These are phyloP conservation scores for Enteromius fasciolatus DNA, from an alignment of 2,797 vertebrate species.

Conservation along the genomic window DNA sequence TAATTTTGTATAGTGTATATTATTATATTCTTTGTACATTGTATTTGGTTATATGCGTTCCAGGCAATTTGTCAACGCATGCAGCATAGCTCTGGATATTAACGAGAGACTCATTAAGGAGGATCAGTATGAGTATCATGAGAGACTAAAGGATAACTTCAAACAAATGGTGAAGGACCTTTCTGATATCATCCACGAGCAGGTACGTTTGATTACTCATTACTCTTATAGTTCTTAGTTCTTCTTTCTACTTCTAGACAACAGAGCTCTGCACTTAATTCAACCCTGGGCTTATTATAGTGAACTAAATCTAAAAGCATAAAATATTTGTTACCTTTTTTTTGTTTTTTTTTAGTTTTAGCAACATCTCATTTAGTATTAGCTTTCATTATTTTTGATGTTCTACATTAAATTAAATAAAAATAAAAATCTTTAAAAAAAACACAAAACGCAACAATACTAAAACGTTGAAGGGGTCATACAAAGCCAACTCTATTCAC, in stretches of 20 bases:
- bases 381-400: neutral
- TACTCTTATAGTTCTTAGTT: neutral
- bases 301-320: neutral
- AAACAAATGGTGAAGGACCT: conserved; percentile 97
- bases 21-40: neutral
- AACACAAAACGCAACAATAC: neutral
- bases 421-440: neutral
- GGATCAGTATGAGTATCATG: conserved; percentile 95
- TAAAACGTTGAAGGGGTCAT: neutral
- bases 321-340: too few relatives aligned
- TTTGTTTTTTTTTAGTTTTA: too few relatives aligned
- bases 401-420: neutral
- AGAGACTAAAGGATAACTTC: conserved; percentile 95
- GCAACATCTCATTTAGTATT: too few relatives aligned
- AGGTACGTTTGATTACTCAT: conserved; percentile 74
- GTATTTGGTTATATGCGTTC: conserved; percentile 31
- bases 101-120: conserved; percentile 97
- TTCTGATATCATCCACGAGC: conserved; percentile 95
- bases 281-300: neutral
- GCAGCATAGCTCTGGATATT: conserved; percentile 91
- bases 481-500: too few relatives aligned
- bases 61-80: conserved; percentile 92
- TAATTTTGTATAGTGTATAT: neutral
- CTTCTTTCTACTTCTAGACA: neutral
- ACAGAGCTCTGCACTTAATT: neutral